Conservation (phyloP, 2,113 vertebrate genomes). For the Euleptes europaea region DNA sequence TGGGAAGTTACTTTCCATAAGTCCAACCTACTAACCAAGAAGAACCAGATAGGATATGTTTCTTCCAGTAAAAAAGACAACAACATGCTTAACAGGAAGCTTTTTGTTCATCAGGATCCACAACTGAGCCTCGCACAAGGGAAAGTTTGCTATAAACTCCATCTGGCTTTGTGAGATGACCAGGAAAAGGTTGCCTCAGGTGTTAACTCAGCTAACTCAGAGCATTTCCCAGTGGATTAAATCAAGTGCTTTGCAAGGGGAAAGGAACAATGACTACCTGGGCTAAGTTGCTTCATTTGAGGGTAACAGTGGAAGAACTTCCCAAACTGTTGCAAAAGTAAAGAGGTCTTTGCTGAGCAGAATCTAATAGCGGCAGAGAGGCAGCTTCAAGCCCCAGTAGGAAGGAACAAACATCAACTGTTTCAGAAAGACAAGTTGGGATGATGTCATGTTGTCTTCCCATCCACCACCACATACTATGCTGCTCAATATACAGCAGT, state of each 20-base stretch:
- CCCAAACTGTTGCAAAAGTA: neutral
- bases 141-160: neutral
- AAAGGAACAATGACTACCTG: neutral
- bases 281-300: neutral
- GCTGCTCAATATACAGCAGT: fast-evolving
- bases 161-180: neutral
- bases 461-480: neutral
- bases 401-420: neutral
- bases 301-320: neutral
- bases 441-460: neutral
- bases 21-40: neutral
- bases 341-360: neutral
- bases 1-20: neutral
- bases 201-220: neutral
- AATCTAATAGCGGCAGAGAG: neutral
- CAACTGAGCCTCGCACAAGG: too few species aligned
- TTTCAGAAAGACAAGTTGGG: neutral
- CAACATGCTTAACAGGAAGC: too few species aligned
- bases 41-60: too few species aligned
- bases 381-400: neutral
- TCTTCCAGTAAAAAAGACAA: too few species aligned
- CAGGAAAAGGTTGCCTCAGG: neutral
- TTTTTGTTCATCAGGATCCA: neutral
- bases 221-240: neutral
- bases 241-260: neutral